Conservation (phyloP, 2,888 invertebrate species). For the Drosophila demipolita region DNA sequence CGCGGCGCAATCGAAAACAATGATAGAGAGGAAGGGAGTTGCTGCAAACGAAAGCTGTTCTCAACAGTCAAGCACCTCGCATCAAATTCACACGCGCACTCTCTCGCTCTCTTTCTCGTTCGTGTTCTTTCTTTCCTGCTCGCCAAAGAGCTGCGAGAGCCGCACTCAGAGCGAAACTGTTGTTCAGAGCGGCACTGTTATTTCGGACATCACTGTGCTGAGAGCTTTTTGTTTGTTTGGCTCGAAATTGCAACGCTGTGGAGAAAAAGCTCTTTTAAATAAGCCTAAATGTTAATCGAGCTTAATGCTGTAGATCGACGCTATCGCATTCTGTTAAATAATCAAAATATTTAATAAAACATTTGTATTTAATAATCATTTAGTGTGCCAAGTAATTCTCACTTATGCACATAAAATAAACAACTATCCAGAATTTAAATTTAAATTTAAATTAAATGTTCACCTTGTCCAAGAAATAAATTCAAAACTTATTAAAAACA, state of each 20-base stretch:
- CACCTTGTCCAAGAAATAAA: background rate
- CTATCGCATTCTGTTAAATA: background rate
- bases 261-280: background rate
- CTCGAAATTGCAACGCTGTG: slow-evolving; percentile 16
- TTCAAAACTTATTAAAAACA: background rate
- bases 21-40: slow-evolving; percentile 10
- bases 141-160: slow-evolving; percentile 9
- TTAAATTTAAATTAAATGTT: background rate
- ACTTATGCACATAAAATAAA: background rate
- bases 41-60: slow-evolving; percentile 29
- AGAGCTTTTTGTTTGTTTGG: slow-evolving; percentile 36
- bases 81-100: slow-evolving; percentile 6
- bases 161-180: slow-evolving; percentile 10
- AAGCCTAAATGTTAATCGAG: slow-evolving; percentile 10
- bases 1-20: slow-evolving; percentile 26
- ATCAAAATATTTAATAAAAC: background rate
- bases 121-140: background rate
- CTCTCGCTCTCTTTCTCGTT: background rate
- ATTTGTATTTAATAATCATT: background rate
- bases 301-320: slow-evolving; percentile 30
- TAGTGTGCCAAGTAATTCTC: background rate
- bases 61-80: slow-evolving; percentile 16
- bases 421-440: background rate
- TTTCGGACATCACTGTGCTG: slow-evolving; percentile 31
- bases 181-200: slow-evolving; percentile 5